Evolutionary conservation across 1,140 invertebrate species (phyloP).

Genomic region (Cecropterus lyciades): DNA sequence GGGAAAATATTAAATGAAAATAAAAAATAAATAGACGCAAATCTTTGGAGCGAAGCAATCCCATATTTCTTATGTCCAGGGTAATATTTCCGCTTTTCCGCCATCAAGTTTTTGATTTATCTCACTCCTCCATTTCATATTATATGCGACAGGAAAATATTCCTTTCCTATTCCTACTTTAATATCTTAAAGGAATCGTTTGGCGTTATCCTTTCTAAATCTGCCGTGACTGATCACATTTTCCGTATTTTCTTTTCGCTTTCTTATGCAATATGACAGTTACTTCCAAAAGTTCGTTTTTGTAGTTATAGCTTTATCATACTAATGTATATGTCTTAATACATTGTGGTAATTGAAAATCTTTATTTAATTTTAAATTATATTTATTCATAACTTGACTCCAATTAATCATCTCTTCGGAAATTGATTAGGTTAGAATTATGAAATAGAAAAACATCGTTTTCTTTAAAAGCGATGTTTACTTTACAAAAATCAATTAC

Average conservation of each 20-base stretch:
- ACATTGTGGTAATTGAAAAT: too few species aligned
- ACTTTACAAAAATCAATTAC: too few species aligned
- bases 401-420: too few species aligned
- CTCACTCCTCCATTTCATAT: constrained; percentile 14
- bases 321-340: too few species aligned
- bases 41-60: neutral
- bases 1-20: too few species aligned
- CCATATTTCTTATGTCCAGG: neutral
- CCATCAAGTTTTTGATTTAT: constrained; percentile 21
- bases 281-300: neutral
- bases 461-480: too few species aligned
- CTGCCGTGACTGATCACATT: constrained; percentile 39
- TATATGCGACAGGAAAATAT: constrained; percentile 36
- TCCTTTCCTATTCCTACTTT: constrained; percentile 33
- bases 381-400: too few species aligned
- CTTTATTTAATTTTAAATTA: too few species aligned
- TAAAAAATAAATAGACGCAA: too few species aligned
- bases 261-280: constrained; percentile 22
- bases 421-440: too few species aligned
- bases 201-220: constrained; percentile 38
- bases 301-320: neutral
- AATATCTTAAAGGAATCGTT: constrained; percentile 38
- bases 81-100: constrained; percentile 10
- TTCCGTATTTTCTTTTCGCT: constrained; percentile 32
- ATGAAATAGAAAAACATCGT: too few species aligned